Evolutionary conservation across 2,113 vertebrate species (phyloP).

Genomic region (Spermophilus dauricus): DNA sequence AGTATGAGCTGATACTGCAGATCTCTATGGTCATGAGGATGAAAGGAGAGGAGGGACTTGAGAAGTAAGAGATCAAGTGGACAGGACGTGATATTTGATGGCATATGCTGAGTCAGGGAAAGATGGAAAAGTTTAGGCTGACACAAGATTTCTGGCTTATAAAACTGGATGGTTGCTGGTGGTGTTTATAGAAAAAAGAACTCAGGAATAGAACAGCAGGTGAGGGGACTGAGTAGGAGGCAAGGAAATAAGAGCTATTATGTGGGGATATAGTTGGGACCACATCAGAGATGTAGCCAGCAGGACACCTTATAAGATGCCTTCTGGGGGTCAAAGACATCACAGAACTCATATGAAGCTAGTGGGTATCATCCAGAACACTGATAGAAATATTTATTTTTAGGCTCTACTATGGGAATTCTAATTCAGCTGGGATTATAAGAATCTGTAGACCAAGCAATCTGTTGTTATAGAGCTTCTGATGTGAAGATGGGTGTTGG

Average conservation of each 20-base stretch:
- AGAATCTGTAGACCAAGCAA: background rate
- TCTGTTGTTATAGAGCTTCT: background rate
- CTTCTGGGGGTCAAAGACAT: background rate
- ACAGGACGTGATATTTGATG: background rate
- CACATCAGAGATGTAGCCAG: background rate
- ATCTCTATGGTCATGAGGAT: background rate
- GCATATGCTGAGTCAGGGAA: background rate
- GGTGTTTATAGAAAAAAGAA: background rate
- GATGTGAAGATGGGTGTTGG: background rate
- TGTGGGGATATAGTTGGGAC: background rate
- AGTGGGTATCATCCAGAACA: background rate
- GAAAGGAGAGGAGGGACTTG: background rate
- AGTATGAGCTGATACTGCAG: background rate
- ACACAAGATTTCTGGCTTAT: background rate
- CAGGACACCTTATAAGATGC: background rate
- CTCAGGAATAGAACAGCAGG: background rate
- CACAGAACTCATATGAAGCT: background rate
- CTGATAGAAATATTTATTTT: background rate
- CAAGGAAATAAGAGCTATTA: background rate
- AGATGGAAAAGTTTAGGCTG: background rate
- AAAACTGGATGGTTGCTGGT: background rate
- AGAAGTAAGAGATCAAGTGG: background rate
- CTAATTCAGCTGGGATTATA: background rate
- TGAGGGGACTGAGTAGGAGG: background rate
- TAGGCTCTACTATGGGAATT: background rate